Evolutionary conservation across 2,797 vertebrate species (phyloP), one percentile per base, ranked within the genome.

Genomic region (Anguilla anguilla): DNA sequence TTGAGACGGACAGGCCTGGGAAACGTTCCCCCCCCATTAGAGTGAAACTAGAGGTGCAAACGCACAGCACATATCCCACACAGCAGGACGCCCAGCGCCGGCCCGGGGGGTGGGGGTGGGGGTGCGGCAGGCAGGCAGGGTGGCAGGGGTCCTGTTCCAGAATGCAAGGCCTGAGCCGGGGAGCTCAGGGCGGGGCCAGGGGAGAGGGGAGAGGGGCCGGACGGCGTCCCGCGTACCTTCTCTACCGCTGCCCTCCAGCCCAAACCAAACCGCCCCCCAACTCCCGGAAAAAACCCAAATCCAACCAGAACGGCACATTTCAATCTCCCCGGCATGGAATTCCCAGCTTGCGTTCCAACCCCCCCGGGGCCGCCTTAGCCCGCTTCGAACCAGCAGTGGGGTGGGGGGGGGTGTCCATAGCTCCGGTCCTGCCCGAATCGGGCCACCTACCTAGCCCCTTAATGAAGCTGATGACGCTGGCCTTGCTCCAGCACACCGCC

Each of bases 401-500:
- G 17, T 2, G 17, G 17, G 57, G 51, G 35, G 9, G 31, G 2
- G 46, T n/a, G 9, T 17, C 13, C 28, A 7, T 1, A 28, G 5
- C 53, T 55, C 57, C 0, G 0, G 15, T n/a, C 57, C 84, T 17
- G 11, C 19, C 35, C 7, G 35, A n/a, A 25, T 67, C 19, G 11
- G 79, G 2, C 39, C 93, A 97, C 97, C 93, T 97, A 99, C 98
- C 98, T 79, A 99, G 96, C 43, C 97, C 97, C 94, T 98, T 99
- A 94, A 99, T 98, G 95, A 99, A 97, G 97, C 96, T 95, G 94
- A 98, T 96, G 95, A 98, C 95, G 79, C 97, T 98, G 95, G 97
- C 96, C 93, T 96, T 97, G 93, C 97, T 97, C 98, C 98, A 99
- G 94, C 98, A 99, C 90, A 97, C 95, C 85, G 97, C 95, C 90